A percentile compares a stretch with the other conserved stretches of the same genome.
Conservation (phyloP, 1,140 invertebrate species). For the Caenorhabditis inopinata region DNA sequence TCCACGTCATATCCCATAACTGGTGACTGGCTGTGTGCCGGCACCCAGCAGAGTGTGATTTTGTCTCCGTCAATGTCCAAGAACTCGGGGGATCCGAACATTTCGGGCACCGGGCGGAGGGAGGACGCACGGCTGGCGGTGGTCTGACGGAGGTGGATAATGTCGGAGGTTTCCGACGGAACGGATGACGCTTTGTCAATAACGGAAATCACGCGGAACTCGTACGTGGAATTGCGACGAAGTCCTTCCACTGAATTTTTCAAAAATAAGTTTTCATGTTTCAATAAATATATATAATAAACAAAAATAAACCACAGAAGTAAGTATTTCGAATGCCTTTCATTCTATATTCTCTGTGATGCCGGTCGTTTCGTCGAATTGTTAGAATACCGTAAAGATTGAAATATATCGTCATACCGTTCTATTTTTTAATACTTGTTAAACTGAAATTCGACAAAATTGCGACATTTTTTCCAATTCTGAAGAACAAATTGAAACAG, state of each 20-base stretch:
- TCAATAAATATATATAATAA: too few relatives aligned
- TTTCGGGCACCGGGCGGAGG: slow-evolving; percentile 49
- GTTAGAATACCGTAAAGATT: too few relatives aligned
- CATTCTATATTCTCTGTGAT: too few relatives aligned
- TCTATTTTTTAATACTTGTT: too few relatives aligned
- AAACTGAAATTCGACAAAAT: too few relatives aligned
- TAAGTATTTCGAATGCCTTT: too few relatives aligned
- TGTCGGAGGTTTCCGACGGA: slow-evolving; percentile 54
- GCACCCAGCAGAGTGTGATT: slow-evolving; percentile 63
- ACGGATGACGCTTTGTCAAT: slow-evolving; percentile 48
- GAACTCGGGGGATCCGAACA: slow-evolving; percentile 59
- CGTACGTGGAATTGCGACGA: slow-evolving; percentile 57
- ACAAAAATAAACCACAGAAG: not conserved
- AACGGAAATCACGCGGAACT: slow-evolving; percentile 58
- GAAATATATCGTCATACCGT: too few relatives aligned
- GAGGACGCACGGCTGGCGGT: slow-evolving; percentile 31
- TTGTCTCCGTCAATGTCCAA: slow-evolving; percentile 61
- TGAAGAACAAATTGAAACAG: too few relatives aligned
- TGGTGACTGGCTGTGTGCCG: slow-evolving; percentile 60
- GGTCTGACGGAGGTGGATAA: slow-evolving; percentile 51
- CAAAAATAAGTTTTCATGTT: too few relatives aligned
- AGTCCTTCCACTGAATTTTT: slow-evolving; percentile 62
- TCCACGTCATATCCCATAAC: slow-evolving; percentile 64
- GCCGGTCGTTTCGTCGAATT: too few relatives aligned
- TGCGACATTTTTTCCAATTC: too few relatives aligned